Conservation (phyloP, 2,113 vertebrate species). For the Eira barbara region DNA sequence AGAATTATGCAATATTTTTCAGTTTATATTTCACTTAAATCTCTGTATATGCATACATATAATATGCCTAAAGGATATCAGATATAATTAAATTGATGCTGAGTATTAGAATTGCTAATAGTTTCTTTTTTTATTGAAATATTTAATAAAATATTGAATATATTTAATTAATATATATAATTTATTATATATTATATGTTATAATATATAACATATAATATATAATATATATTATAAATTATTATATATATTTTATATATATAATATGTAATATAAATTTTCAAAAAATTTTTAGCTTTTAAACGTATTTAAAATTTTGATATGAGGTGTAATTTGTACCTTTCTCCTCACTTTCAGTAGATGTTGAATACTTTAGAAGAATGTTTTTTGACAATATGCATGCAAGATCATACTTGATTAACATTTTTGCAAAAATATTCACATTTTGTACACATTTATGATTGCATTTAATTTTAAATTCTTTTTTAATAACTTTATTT, state of each 20-base stretch:
- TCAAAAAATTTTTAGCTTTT: neutral
- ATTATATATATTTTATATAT: no score
- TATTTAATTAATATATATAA: neutral
- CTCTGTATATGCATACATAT: neutral
- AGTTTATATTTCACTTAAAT: neutral
- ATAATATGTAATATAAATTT: neutral
- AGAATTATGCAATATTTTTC: neutral
- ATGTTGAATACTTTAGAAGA: neutral
- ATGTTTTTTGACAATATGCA: neutral
- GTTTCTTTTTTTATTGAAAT: conserved; percentile 24
- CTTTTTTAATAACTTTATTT: neutral
- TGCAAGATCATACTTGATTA: neutral
- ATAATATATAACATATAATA: no score
- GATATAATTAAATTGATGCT: neutral
- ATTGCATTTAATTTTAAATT: neutral
- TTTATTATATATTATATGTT: no score
- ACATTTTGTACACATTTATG: neutral
- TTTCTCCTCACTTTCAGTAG: neutral
- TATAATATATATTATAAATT: no score
- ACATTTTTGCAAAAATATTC: neutral
- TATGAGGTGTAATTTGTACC: neutral
- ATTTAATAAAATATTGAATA: conserved; percentile 1
- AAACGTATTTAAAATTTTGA: neutral
- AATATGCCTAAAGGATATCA: neutral
- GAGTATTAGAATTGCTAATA: neutral